These are phyloP conservation scores for Drosophila rufa DNA, from an alignment of 1,140 invertebrate genomes.

Conservation along the genomic window DNA sequence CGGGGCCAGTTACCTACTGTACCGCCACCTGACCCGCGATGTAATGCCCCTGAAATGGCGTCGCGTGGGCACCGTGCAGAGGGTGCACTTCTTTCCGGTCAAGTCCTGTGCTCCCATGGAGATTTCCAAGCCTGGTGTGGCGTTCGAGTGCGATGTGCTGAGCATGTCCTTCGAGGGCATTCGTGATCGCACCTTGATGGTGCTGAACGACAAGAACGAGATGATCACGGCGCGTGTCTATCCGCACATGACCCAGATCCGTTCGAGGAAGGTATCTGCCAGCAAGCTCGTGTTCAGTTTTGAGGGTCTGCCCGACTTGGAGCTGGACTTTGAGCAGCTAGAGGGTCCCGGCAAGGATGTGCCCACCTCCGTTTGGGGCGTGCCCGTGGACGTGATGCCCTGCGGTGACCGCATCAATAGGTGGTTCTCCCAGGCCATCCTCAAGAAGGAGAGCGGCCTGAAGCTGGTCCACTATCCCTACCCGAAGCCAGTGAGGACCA, in stretches of 20 bases:
- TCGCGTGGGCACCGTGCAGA: slow-evolving; percentile 86
- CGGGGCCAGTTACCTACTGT: slow-evolving; percentile 60
- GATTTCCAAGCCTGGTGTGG: slow-evolving; percentile 54
- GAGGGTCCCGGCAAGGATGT: slow-evolving; percentile 72
- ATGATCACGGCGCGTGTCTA: slow-evolving; percentile 86
- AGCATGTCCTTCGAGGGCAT: slow-evolving; percentile 85
- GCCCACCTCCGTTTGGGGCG: slow-evolving; percentile 86
- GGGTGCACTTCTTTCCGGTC: slow-evolving; percentile 86
- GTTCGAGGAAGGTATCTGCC: slow-evolving; percentile 77
- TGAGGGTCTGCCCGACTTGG: slow-evolving; percentile 86
- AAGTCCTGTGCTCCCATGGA: slow-evolving; percentile 86
- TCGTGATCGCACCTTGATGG: slow-evolving; percentile 86
- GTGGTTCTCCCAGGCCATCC: slow-evolving; percentile 88
- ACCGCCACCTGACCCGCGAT: slow-evolving; percentile 66
- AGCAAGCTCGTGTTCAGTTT: slow-evolving; percentile 83
- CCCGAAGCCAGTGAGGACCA: slow-evolving; percentile 77
- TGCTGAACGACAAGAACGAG: slow-evolving; percentile 86
- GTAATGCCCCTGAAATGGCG: slow-evolving; percentile 74
- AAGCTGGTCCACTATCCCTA: slow-evolving; percentile 87
- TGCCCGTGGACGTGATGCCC: slow-evolving; percentile 86
- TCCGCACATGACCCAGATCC: slow-evolving; percentile 86
- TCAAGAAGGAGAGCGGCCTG: slow-evolving; percentile 86
- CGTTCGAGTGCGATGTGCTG: slow-evolving; percentile 85
- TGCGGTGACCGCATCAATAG: slow-evolving; percentile 88
- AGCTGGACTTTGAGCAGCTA: slow-evolving; percentile 84